These are phyloP conservation scores for Drosophila glabriapex DNA, from an alignment of 2,888 invertebrate species.

Conservation along the genomic window DNA sequence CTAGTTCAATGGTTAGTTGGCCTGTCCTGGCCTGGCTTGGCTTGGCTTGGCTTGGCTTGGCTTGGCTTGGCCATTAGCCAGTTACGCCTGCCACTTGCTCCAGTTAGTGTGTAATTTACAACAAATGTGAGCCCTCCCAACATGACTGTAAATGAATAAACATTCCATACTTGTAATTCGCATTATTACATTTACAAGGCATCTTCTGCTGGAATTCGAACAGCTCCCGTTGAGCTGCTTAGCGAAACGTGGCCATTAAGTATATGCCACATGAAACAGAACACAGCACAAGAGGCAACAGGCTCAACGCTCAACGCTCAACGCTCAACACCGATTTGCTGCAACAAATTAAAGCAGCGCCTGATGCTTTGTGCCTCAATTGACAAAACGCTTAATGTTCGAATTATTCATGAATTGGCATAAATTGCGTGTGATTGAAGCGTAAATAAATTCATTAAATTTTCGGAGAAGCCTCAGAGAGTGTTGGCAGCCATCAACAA, in stretches of 20 bases:
- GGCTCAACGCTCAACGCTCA: conserved; percentile 22
- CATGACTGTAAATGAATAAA: conserved; percentile 51
- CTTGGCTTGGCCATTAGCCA: conserved; percentile 12
- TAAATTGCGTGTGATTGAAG: conserved; percentile 72
- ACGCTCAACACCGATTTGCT: conserved; percentile 20
- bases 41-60: background rate
- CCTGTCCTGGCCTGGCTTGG: background rate
- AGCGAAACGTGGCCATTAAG: conserved; percentile 60
- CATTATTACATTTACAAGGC: conserved; percentile 31
- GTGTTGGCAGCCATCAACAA: conserved; percentile 12
- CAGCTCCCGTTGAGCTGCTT: conserved; percentile 54
- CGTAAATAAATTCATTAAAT: conserved; percentile 65
- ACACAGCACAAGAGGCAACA: background rate
- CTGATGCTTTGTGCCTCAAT: conserved; percentile 41
- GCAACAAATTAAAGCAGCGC: conserved; percentile 9
- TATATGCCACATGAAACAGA: conserved; percentile 44
- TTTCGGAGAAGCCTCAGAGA: background rate
- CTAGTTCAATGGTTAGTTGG: conserved; percentile 3
- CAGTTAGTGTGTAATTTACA: conserved; percentile 29
- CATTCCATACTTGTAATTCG: conserved; percentile 11
- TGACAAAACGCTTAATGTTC: conserved; percentile 31
- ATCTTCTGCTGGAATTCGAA: conserved; percentile 9
- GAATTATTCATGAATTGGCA: conserved; percentile 64
- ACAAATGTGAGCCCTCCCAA: conserved; percentile 31
- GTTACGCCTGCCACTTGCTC: conserved; percentile 22